Evolutionary conservation across 2,888 invertebrate genomes (phyloP), one percentile per base, ranked within the genome.

Genomic region (Habrosyne pyritoides): DNA sequence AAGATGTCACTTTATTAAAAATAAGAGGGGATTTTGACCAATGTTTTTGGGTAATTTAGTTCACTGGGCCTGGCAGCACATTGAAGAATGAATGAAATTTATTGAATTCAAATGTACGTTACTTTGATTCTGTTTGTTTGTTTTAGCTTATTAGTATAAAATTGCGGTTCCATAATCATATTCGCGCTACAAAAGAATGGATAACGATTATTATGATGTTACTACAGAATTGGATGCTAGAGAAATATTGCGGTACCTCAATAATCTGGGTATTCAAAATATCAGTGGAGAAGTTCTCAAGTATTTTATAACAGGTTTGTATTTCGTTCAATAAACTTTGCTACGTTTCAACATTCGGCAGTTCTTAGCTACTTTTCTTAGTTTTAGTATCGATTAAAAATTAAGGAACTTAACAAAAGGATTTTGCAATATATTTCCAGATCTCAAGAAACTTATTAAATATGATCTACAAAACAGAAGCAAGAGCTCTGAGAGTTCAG

Each of bases 291-390:
- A 94, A 81, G 95, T 96, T 76, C 87, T 97, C 54, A 96, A 96
- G 88, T 95, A 95, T 79, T 97, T 97, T 81, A 95, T 97, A 76
- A 95, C 94, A 93, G 96, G 97, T 96, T 88, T 78, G 61, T 36
- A 48, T 52, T 3, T 26, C 28, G 51, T n/a, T 36, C 42, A 10
- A 53, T 55, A 57, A 6, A 49, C 21, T 52, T 66, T 49, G 52
- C 56, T 60, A 53, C 53, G 28, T 61, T 24, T n/a, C 47, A n/a
- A 36, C 21, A 33, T 47, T 28, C 18, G 8, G 33, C 50, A 18
- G 47, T 54, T 21, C 10, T 7, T 24, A 24, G 3, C 24, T 24
- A 24, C 4, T 24, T n/a, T n/a, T n/a, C n/a, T 5, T 24, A 24
- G 24, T 7, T 24, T 24, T 7, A 24, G 42, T 46, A 14, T 18